Conservation (phyloP, 2,113 vertebrate species). For the Albula goreensis region DNA sequence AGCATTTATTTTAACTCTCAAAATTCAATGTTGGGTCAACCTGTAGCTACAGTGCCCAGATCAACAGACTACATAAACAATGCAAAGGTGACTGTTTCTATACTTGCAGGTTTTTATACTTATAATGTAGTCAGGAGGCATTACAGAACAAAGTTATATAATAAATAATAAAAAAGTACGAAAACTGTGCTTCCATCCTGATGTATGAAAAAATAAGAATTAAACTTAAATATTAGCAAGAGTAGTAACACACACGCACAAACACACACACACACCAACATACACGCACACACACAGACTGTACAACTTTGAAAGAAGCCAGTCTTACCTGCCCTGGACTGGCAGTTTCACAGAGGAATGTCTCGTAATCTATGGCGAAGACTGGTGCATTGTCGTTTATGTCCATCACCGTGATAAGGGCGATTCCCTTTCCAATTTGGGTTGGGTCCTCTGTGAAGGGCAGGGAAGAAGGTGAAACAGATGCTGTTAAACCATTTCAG, state of each 20-base stretch:
- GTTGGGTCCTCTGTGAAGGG: conserved; percentile 75
- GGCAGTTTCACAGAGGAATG: conserved; percentile 80
- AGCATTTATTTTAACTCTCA: background rate
- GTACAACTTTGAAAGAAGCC: background rate
- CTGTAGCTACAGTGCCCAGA: background rate
- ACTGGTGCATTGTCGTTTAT: conserved; percentile 85
- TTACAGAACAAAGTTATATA: no score
- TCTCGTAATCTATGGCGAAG: conserved; percentile 84
- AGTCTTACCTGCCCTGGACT: conserved; percentile 75
- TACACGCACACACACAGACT: background rate
- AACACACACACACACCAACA: background rate
- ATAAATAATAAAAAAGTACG: no score
- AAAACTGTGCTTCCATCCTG: no score
- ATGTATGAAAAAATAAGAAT: no score
- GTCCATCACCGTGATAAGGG: conserved; percentile 80
- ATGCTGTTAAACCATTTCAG: background rate
- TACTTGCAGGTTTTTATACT: background rate
- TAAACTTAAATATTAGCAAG: no score
- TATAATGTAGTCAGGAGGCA: background rate
- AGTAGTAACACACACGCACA: background rate
- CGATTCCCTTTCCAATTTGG: conserved; percentile 82
- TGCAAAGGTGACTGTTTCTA: background rate
- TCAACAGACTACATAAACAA: background rate
- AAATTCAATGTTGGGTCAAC: background rate
- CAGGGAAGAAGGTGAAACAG: background rate